These are phyloP conservation scores for Labroides dimidiatus DNA, from an alignment of 2,797 vertebrate species.

Conservation along the genomic window DNA sequence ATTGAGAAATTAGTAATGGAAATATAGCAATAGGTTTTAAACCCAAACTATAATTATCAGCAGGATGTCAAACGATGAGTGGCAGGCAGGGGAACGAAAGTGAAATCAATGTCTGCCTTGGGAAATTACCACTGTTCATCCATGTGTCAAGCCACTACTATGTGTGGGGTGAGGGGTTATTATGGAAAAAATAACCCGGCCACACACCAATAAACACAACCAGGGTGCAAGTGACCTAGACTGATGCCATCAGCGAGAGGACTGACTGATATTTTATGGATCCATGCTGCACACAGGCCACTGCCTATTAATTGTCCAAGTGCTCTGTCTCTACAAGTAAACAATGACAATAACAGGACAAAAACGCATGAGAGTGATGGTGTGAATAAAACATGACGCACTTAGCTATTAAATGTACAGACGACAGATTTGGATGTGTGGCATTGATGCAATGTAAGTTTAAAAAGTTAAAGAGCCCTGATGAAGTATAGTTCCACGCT, in stretches of 20 bases:
- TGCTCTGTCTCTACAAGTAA: neutral
- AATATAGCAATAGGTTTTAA: constrained; percentile 22
- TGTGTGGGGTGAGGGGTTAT: constrained; percentile 36
- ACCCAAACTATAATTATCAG: constrained; percentile 54
- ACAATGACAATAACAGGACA: constrained; percentile 6
- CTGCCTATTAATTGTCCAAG: neutral
- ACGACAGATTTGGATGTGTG: constrained; percentile 5
- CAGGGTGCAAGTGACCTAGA: constrained; percentile 59
- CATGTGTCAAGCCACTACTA: constrained; percentile 55
- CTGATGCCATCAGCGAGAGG: constrained; percentile 50
- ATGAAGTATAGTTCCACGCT: constrained; percentile 14
- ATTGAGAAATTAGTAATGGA: constrained; percentile 8
- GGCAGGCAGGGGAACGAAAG: constrained; percentile 65
- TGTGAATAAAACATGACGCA: constrained; percentile 7
- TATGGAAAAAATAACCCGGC: constrained; percentile 47
- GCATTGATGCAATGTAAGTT: neutral
- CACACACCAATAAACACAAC: constrained; percentile 64
- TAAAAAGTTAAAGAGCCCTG: constrained; percentile 22
- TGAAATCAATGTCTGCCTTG: constrained; percentile 70
- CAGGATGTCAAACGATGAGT: constrained; percentile 58
- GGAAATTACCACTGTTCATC: constrained; percentile 73
- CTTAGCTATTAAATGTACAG: constrained; percentile 5
- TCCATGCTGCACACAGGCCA: constrained; percentile 2
- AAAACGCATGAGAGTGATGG: neutral
- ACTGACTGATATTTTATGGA: constrained; percentile 16